A percentile compares a stretch with the other conserved stretches of the same genome.
Evolutionary conservation across 2,113 vertebrate genomes (phyloP).

Genomic region (Setophaga coronata): DNA sequence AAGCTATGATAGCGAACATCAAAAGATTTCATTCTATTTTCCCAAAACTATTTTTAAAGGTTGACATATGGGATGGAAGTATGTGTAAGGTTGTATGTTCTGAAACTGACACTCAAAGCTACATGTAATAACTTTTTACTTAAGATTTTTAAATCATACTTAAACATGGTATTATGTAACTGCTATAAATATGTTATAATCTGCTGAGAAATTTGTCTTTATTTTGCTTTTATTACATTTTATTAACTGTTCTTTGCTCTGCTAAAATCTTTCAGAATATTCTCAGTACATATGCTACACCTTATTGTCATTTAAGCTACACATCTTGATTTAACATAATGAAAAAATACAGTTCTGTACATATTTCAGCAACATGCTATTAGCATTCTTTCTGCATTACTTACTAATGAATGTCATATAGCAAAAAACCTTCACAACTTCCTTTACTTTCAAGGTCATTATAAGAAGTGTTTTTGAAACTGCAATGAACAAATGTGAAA

Average conservation of each 20-base stretch:
- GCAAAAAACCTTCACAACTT: slow-evolving; percentile 28
- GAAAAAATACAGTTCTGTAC: slow-evolving; percentile 23
- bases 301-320: slow-evolving; percentile 3
- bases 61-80: slow-evolving; percentile 19
- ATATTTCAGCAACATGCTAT: not conserved
- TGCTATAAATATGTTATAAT: not conserved
- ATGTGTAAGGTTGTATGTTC: not conserved
- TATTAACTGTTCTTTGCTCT: slow-evolving; percentile 9
- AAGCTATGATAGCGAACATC: slow-evolving; percentile 26
- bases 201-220: slow-evolving; percentile 1
- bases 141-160: not conserved
- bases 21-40: slow-evolving; percentile 24
- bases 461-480: slow-evolving; percentile 43
- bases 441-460: slow-evolving; percentile 55
- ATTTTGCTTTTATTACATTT: not conserved
- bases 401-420: slow-evolving; percentile 54
- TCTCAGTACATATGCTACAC: not conserved
- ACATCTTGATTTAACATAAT: not conserved
- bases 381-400: slow-evolving; percentile 50
- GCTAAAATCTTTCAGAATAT: not conserved
- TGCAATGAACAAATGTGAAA: slow-evolving; percentile 11
- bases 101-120: slow-evolving; percentile 21
- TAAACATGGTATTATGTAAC: not conserved
- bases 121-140: not conserved
- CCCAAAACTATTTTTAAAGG: slow-evolving; percentile 23